Base-by-base conservation (phyloP, 2,797 vertebrate species). In the Pseudomugil tenellus region DNA sequence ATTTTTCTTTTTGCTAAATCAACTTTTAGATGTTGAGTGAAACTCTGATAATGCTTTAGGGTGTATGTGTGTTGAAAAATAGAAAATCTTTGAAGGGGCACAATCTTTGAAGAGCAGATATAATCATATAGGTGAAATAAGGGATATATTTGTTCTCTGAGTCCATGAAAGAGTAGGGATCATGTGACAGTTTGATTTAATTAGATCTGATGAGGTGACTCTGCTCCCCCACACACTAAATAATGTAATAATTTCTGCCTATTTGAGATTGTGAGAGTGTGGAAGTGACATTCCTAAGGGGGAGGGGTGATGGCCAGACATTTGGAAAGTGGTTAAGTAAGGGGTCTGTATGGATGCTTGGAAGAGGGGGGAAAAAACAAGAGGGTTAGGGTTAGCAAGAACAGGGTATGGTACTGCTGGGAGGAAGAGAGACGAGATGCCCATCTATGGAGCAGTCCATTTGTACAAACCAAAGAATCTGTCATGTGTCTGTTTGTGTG, bases 381-480 rank as follows among this genome's bases (percentile, higher is more conserved):
- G 28, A 60, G 34, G 31, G n/a, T n/a, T n/a, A n/a, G n/a, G n/a
- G n/a, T n/a, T n/a, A n/a, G n/a, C 46, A 23, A 37, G 57, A 51
- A 55, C 66, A 58, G 35, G 8, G 49, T 58, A 58, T 31, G 84
- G 67, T 76, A 63, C 58, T 74, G 21, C 58, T 48, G 65, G 71
- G 56, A 1, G 21, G 70, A 1, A 8, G 43, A 54, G 63, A 46
- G 39, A 46, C 37, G 64, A 72, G 75, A 82, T 72, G 74, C 77
- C 78, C 77, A 74, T 71, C n/a, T 37, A 77, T 79, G 70, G 93
- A 86, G 91, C 95, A 96, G 96, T 97, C 97, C 93, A 94, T 96
- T 97, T 95, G 93, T 94, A 97, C 96, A 97, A 97, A 96, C 93
- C 93, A 92, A 95, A 94, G 95, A 96, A 97, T 98, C 96, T 95